Evolutionary conservation across 2,113 vertebrate species (phyloP).

Genomic region (Euleptes europaea): DNA sequence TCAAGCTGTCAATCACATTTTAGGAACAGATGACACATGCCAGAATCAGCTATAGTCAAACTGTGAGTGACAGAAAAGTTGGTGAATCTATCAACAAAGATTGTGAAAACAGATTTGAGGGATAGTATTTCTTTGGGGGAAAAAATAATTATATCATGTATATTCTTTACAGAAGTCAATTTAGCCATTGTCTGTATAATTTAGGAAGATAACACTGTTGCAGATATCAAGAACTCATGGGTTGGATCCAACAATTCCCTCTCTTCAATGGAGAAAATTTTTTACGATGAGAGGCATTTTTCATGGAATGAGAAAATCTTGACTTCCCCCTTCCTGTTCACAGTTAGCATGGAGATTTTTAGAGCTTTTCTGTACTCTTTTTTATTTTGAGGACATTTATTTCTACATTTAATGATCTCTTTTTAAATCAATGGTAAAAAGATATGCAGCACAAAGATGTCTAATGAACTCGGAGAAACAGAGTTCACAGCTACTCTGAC

Average conservation of each 20-base stretch:
- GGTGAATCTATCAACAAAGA: not conserved
- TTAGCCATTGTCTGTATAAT: not conserved
- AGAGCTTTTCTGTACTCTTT: too few species aligned
- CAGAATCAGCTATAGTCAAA: not conserved
- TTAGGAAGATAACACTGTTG: not conserved
- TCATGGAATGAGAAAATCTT: too few species aligned
- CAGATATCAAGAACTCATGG: too few species aligned
- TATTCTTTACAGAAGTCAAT: not conserved
- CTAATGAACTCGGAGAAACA: too few species aligned
- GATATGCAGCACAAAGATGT: too few species aligned
- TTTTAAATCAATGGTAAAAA: too few species aligned
- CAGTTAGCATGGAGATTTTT: too few species aligned
- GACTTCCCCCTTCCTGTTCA: too few species aligned
- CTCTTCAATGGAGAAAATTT: not conserved
- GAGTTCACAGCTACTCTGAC: too few species aligned
- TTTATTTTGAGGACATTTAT: too few species aligned
- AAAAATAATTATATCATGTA: not conserved
- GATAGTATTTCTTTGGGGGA: not conserved
- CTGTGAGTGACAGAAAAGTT: not conserved
- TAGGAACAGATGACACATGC: not conserved
- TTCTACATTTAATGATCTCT: too few species aligned
- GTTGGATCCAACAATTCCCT: not conserved
- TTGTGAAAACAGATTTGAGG: not conserved
- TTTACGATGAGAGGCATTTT: too few species aligned
- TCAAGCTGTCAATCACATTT: not conserved